Evolutionary conservation across 1,140 invertebrate genomes (phyloP), one percentile per base, ranked within the genome.

Genomic region (Aradophagus sp.): DNA sequence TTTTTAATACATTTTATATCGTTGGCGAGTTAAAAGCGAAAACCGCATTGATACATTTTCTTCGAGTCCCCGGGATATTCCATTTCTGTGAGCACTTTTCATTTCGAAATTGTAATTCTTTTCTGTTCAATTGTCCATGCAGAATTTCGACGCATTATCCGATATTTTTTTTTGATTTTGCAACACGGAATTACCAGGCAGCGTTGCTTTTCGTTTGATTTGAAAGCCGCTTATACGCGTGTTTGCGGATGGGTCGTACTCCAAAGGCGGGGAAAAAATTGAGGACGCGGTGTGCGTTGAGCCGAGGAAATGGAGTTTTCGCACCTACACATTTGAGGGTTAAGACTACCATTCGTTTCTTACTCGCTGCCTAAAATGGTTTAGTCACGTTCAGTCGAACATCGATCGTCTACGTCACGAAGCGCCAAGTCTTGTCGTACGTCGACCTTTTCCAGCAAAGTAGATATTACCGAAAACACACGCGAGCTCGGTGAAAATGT

Each of bases 311-410:
- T 79, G 76, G 76, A 78, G 75, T 79, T 80, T 80, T 78, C 69
- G 61, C 77, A 79, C 77, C 73, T 78, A 77, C 71, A 76, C 48
- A 69, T 73, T 67, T 42, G 50, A 66, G 39, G 59, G 70, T 69
- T 78, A 78, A 78, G 68, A 75, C 69, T 74, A 44, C 48, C 68
- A 63, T 74, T 78, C 70, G 72, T 75, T 76, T 78, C 76, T 77
- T 66, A 72, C 66, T 71, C 62, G 20, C 63, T 62, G 55, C 38
- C 62, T 50, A 71, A 74, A 78, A 76, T 77, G 75, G 74, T 79
- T 78, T 77, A 80, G 79, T 80, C 79, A 81, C 78, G 79, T 80
- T 80, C 79, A 67, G 50, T 73, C 59, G 65, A 77, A 74, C 76
- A 81, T 81, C 77, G 79, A 80, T 81, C 79, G 73, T 35, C 56